Conservation (phyloP, 2,888 invertebrate genomes). For the Nomada lathburiana region DNA sequence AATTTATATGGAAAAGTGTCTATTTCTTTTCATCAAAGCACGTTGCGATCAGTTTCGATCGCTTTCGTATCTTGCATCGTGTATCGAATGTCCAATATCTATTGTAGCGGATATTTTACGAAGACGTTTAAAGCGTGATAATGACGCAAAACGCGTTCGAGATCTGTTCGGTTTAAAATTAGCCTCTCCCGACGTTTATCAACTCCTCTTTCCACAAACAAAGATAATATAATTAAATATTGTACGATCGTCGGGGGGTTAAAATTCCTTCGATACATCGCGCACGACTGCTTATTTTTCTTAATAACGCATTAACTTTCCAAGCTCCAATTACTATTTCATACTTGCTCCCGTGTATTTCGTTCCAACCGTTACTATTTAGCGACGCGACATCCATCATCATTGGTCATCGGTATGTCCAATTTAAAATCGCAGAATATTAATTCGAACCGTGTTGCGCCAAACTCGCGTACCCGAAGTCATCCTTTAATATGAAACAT, state of each 20-base stretch:
- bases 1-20: too few relatives aligned
- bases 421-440: too few relatives aligned
- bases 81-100: neutral
- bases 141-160: neutral
- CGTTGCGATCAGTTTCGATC: too few relatives aligned
- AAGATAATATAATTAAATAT: constrained; percentile 33
- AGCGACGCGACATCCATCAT: too few relatives aligned
- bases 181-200: constrained; percentile 28
- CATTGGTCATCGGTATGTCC: too few relatives aligned
- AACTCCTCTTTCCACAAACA: constrained; percentile 15
- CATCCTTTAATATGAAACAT: constrained; percentile 2
- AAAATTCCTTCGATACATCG: neutral
- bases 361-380: neutral
- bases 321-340: too few relatives aligned
- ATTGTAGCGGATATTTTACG: neutral
- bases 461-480: neutral
- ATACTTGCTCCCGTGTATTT: neutral
- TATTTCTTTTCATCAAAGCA: too few relatives aligned
- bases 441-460: too few relatives aligned
- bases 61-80: too few relatives aligned
- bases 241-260: neutral
- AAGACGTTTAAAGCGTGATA: neutral
- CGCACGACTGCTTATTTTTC: too few relatives aligned
- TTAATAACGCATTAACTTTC: too few relatives aligned
- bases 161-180: constrained; percentile 1